A percentile compares a stretch with the other conserved stretches of the same genome.
Conservation (phyloP, 2,797 vertebrate genomes). For the Melanotaenia maccullochi region DNA sequence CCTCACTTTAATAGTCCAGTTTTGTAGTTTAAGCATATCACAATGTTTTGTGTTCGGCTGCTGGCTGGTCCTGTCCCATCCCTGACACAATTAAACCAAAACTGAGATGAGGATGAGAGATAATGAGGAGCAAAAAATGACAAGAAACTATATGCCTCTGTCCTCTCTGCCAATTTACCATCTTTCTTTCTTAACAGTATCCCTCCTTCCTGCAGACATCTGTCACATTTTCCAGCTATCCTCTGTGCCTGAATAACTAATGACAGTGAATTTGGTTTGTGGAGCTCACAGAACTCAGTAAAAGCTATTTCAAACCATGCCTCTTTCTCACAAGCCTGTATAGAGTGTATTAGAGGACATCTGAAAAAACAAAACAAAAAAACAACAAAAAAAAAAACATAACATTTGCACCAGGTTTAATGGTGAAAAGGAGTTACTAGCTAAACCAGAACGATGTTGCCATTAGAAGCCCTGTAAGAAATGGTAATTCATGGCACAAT, state of each 20-base stretch:
- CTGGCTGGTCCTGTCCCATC: constrained; percentile 28
- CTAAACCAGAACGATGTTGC: neutral
- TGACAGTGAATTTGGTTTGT: constrained; percentile 39
- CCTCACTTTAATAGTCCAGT: constrained; percentile 48
- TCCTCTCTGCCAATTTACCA: constrained; percentile 14
- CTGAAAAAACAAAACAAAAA: neutral
- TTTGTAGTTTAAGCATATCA: constrained; percentile 37
- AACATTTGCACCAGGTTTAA: neutral
- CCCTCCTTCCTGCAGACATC: constrained; percentile 47
- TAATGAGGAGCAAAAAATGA: neutral
- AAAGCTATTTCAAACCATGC: constrained; percentile 44
- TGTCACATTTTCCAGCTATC: constrained; percentile 54
- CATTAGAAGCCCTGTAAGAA: neutral
- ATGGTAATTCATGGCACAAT: no score
- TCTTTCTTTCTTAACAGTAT: constrained; percentile 22
- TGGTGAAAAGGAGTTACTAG: neutral
- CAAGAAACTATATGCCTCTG: constrained; percentile 17
- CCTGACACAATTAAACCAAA: constrained; percentile 27
- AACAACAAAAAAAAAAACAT: neutral
- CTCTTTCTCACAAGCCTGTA: constrained; percentile 19
- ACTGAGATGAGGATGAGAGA: constrained; percentile 35
- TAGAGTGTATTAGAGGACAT: constrained; percentile 1
- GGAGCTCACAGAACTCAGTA: constrained; percentile 23
- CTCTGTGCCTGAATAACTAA: constrained; percentile 61
- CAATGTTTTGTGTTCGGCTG: constrained; percentile 33